A percentile compares a stretch with the other conserved stretches of the same genome.
Evolutionary conservation across 2,888 invertebrate genomes (phyloP).

Genomic region (Plusia festucae): DNA sequence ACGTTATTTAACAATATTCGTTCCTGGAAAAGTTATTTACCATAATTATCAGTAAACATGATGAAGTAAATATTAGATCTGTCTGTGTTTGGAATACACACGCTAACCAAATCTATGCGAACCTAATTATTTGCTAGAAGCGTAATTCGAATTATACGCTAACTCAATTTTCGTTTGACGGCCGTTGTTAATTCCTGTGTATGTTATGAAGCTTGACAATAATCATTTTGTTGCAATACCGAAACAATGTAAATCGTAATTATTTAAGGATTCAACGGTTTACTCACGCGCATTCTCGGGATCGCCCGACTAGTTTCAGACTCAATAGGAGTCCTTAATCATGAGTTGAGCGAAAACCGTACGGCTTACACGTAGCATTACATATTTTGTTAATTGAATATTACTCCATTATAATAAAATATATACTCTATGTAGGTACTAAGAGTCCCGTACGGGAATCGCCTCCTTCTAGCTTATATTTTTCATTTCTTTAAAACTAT

Average conservation of each 20-base stretch:
- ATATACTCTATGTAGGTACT: no score
- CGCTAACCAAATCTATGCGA: not conserved
- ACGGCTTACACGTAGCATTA: no score
- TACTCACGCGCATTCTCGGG: no score
- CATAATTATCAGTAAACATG: conserved; percentile 36
- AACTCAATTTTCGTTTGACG: conserved; percentile 3
- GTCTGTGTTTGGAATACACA: conserved; percentile 8
- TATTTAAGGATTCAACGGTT: no score
- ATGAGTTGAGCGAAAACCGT: no score
- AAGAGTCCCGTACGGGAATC: no score
- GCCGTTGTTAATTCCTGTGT: not conserved
- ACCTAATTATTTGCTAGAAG: not conserved
- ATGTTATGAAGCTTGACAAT: not conserved
- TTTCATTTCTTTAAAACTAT: no score
- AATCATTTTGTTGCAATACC: not conserved
- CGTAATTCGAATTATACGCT: not conserved
- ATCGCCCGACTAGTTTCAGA: no score
- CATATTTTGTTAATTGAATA: not conserved
- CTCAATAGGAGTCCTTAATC: no score
- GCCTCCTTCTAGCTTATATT: no score
- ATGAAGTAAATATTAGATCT: conserved; percentile 20
- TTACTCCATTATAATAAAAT: no score
- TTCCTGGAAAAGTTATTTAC: conserved; percentile 36
- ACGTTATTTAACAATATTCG: conserved; percentile 35
- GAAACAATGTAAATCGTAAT: not conserved